Percentiles rank a stretch among this genome's conserved stretches.
Evolutionary conservation across 2,888 invertebrate species (phyloP).

Genomic region (Dicycla oo): DNA sequence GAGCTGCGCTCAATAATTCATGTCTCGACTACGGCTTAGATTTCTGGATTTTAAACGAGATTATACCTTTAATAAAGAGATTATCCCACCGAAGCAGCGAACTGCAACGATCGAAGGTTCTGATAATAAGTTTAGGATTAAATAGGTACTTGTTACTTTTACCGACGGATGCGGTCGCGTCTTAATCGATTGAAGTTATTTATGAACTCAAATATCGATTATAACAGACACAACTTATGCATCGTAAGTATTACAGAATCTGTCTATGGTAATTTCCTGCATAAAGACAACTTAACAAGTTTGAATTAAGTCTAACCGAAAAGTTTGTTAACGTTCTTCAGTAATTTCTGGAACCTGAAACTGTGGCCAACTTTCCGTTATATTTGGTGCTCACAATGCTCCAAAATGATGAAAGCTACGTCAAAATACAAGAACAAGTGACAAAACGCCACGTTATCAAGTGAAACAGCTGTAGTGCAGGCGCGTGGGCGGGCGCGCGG

Average conservation of each 20-base stretch:
- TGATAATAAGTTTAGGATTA: constrained; percentile 10
- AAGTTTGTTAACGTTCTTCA: constrained; percentile 58
- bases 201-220: constrained; percentile 24
- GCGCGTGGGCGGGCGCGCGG: constrained; percentile 82
- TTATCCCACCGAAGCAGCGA: constrained; percentile 32
- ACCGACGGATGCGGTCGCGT: constrained; percentile 7
- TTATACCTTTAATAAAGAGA: constrained; percentile 52
- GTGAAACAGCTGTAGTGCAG: constrained; percentile 87
- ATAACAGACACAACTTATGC: constrained; percentile 7
- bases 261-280: constrained; percentile 10
- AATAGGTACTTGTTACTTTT: constrained; percentile 22
- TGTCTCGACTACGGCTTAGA: constrained; percentile 43
- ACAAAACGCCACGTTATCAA: constrained; percentile 79
- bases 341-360: constrained; percentile 44
- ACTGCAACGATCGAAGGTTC: constrained; percentile 11
- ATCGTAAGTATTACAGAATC: constrained; percentile 1
- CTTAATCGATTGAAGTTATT: constrained; percentile 44
- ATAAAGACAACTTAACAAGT: constrained; percentile 48
- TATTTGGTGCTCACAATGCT: constrained; percentile 12
- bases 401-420: constrained; percentile 50
- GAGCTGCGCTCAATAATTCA: constrained; percentile 68
- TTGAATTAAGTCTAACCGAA: constrained; percentile 55
- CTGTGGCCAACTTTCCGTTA: constrained; percentile 28
- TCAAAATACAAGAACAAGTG: constrained; percentile 63
- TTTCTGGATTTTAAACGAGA: constrained; percentile 38